phyloP scores from a whole-genome alignment of 92 coral and sea anemone species.

The Porites lobata region DNA sequence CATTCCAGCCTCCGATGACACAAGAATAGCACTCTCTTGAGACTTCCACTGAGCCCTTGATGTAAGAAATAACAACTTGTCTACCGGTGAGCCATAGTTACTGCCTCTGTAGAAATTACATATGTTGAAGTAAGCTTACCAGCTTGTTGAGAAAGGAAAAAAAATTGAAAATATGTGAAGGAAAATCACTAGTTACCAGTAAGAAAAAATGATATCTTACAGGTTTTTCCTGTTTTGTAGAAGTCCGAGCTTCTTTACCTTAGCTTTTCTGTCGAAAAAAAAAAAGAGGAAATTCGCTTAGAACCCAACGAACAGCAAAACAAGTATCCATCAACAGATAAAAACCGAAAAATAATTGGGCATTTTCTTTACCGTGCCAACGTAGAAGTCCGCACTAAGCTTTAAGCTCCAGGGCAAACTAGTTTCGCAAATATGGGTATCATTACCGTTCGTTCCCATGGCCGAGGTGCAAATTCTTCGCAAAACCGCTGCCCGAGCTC shows the following conservation, averaged over 20 bases:
- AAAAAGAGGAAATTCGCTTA: not conserved
- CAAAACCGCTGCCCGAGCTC: no score
- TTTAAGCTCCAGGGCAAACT: no score
- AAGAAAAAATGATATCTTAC: not conserved
- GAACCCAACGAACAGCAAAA: not conserved
- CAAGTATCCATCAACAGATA: no score
- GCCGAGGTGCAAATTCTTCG: no score
- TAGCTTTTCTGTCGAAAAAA: constrained; percentile 77
- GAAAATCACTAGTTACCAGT: not conserved
- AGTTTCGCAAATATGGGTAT: no score
- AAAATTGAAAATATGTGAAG: not conserved
- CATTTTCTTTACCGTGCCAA: no score
- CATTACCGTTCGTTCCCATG: no score
- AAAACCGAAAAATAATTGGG: not conserved
- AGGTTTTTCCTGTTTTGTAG: constrained; percentile 31
- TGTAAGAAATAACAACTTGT: constrained; percentile 81
- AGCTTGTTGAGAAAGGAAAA: not conserved
- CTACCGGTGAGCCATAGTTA: constrained; percentile 73
- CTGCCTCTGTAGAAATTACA: constrained; percentile 29
- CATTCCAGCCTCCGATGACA: constrained; percentile 88
- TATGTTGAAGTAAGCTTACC: not conserved
- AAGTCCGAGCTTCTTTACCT: constrained; percentile 86
- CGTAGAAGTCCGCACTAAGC: no score
- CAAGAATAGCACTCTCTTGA: constrained; percentile 91
- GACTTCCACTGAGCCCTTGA: constrained; percentile 88